Evolutionary conservation across 2,888 invertebrate species (phyloP).

Genomic region (Pilophorus perplexus): DNA sequence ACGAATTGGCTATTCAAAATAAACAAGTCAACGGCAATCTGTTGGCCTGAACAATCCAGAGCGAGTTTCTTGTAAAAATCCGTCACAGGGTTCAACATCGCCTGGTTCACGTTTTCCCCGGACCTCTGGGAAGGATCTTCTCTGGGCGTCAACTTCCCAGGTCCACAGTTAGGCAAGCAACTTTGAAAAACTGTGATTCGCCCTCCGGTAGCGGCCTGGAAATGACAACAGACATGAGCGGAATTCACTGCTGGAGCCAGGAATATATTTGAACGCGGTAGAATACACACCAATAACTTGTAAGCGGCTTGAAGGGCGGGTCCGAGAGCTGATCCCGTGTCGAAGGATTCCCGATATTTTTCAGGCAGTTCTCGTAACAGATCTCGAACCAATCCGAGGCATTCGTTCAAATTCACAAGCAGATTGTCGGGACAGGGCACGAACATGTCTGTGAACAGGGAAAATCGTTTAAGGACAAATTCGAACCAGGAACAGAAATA

Average conservation of each 20-base stretch:
- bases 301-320: conserved; percentile 89
- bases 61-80: conserved; percentile 97
- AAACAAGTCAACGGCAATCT: conserved; percentile 94
- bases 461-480: too few species aligned
- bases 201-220: conserved; percentile 83
- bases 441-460: conserved; percentile 71
- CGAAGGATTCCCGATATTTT: conserved; percentile 65
- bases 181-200: conserved; percentile 93
- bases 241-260: neutral
- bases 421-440: conserved; percentile 90
- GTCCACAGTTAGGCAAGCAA: conserved; percentile 80
- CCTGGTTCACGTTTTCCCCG: conserved; percentile 75
- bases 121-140: conserved; percentile 85
- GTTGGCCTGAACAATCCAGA: conserved; percentile 93
- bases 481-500: neutral
- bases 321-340: conserved; percentile 82
- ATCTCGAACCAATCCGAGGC: conserved; percentile 72
- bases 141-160: conserved; percentile 78
- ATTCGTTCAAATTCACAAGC: conserved; percentile 85
- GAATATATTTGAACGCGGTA: neutral
- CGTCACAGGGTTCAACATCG: conserved; percentile 79
- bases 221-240: conserved; percentile 23
- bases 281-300: conserved; percentile 73
- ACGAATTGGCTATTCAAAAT: conserved; percentile 88
- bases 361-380: conserved; percentile 74